A percentile compares a stretch with the other conserved stretches of the same genome.
Conservation (phyloP, 2,797 vertebrate species). For the Paramormyrops hopkinsi region DNA sequence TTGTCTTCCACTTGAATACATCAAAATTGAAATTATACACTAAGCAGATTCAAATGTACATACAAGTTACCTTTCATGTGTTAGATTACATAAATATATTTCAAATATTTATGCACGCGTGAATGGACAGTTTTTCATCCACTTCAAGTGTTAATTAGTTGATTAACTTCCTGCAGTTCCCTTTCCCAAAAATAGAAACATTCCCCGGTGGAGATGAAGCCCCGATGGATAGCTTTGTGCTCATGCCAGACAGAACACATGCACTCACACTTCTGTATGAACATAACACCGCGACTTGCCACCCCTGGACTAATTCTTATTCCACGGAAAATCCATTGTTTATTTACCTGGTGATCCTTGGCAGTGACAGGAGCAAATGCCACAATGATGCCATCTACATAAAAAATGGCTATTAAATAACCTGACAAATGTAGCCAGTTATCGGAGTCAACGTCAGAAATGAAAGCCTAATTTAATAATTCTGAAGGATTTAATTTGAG, state of each 20-base stretch:
- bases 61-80: not conserved
- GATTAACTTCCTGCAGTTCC: conserved; percentile 4
- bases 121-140: conserved; percentile 24
- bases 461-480: conserved; percentile 19
- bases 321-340: conserved; percentile 5
- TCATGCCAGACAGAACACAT: conserved; percentile 14
- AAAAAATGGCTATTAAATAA: conserved; percentile 31
- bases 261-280: conserved; percentile 19
- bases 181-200: not conserved
- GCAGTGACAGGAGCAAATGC: conserved; percentile 9
- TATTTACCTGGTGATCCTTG: conserved; percentile 8
- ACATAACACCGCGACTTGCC: not conserved
- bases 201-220: conserved; percentile 26
- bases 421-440: conserved; percentile 33
- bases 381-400: conserved; percentile 2
- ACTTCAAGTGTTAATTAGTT: conserved; percentile 22
- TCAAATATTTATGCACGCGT: no score
- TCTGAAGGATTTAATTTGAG: conserved; percentile 24
- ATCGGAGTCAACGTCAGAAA: conserved; percentile 31
- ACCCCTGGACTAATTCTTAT: conserved; percentile 15
- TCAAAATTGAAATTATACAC: not conserved
- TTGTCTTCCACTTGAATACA: not conserved
- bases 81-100: not conserved
- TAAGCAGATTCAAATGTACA: not conserved
- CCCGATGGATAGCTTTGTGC: conserved; percentile 11